phyloP scores from a whole-genome alignment of 1,140 invertebrate genomes.

The Ganaspis sp. region DNA sequence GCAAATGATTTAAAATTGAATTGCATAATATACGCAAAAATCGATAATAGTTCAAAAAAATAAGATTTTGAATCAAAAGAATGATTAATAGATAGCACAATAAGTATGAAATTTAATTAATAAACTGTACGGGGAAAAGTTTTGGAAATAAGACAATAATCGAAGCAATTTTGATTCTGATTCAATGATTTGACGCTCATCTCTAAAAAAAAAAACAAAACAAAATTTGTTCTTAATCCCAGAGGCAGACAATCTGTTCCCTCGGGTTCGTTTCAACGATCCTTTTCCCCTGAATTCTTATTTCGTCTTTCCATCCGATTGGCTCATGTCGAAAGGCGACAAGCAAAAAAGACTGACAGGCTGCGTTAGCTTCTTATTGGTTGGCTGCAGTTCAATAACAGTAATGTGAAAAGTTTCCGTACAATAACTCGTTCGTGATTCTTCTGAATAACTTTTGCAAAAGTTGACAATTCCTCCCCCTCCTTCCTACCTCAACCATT shows the following conservation, averaged over 20 bases:
- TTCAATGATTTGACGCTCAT: constrained; percentile 25
- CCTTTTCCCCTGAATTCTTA: constrained; percentile 27
- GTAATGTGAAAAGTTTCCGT: constrained; percentile 29
- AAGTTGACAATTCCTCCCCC: constrained; percentile 1
- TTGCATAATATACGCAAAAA: too few species aligned
- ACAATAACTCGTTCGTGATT: constrained; percentile 7
- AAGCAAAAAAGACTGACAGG: constrained; percentile 32
- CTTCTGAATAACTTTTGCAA: constrained; percentile 13
- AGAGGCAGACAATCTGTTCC: constrained; percentile 21
- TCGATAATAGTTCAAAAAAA: too few species aligned
- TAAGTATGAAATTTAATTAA: not conserved
- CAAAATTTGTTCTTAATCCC: constrained; percentile 12
- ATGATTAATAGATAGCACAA: too few species aligned
- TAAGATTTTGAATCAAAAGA: too few species aligned
- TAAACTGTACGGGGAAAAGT: not conserved
- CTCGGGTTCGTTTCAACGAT: constrained; percentile 4
- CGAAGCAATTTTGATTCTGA: not conserved
- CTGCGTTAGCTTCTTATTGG: constrained; percentile 31
- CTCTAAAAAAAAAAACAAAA: not conserved
- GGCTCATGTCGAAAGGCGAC: constrained; percentile 27
- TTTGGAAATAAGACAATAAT: not conserved
- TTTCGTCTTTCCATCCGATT: constrained; percentile 27
- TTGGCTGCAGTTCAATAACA: constrained; percentile 53
- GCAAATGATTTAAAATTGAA: too few species aligned
- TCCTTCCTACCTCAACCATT: too few species aligned